Conservation (phyloP, 1,140 invertebrate species). For the Drosophila eugracilis region DNA sequence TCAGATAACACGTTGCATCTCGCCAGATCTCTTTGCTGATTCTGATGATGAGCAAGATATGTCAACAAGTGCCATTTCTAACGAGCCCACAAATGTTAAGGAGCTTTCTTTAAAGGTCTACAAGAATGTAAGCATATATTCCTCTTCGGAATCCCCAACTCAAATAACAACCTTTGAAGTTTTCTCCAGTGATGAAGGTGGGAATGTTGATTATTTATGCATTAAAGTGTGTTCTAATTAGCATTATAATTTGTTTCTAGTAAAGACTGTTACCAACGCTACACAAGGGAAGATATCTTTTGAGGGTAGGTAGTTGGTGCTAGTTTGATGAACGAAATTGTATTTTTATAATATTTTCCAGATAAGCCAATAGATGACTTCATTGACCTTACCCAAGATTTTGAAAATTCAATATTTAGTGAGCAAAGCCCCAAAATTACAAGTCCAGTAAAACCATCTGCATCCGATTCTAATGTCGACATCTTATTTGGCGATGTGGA, state of each 20-base stretch:
- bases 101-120: slow-evolving; percentile 52
- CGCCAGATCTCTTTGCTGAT: slow-evolving; percentile 77
- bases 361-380: not conserved
- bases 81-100: slow-evolving; percentile 15
- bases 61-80: not conserved
- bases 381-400: slow-evolving; percentile 44
- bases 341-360: not conserved
- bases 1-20: slow-evolving; percentile 51
- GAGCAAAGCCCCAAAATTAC: not conserved
- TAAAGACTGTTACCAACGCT: slow-evolving; percentile 58
- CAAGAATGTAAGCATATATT: slow-evolving; percentile 31
- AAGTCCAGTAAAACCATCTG: not conserved
- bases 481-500: slow-evolving; percentile 4
- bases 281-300: not conserved
- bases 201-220: not conserved
- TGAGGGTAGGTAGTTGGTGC: not conserved
- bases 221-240: not conserved
- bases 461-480: slow-evolving; percentile 24
- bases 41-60: slow-evolving; percentile 60
- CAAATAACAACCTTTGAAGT: slow-evolving; percentile 33
- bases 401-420: not conserved
- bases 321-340: not conserved
- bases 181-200: slow-evolving; percentile 68
- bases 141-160: slow-evolving; percentile 45
- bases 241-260: slow-evolving; percentile 42